Evolutionary conservation across 2,888 invertebrate species (phyloP).

Genomic region (Hecatera dysodea): DNA sequence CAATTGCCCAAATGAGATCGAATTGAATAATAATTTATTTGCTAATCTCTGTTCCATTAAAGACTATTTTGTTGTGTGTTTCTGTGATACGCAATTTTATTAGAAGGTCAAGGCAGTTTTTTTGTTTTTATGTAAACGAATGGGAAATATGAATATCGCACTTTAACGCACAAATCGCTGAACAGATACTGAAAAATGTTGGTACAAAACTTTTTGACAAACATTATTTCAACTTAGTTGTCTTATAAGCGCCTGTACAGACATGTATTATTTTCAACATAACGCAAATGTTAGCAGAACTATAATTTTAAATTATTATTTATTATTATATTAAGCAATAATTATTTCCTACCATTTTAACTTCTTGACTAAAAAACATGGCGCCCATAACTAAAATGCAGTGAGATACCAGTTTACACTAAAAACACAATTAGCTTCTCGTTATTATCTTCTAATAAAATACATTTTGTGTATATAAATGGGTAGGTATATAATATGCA

Average conservation of each 20-base stretch:
- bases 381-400: slow-evolving; percentile 14
- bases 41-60: slow-evolving; percentile 23
- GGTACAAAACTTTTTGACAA: no score
- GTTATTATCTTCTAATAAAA: slow-evolving; percentile 74
- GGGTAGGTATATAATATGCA: no score
- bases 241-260: no score
- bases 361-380: neutral
- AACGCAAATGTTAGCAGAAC: neutral
- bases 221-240: neutral
- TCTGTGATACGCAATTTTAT: slow-evolving; percentile 44
- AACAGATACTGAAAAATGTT: no score
- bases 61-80: slow-evolving; percentile 7
- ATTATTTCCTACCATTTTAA: neutral
- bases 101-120: slow-evolving; percentile 12
- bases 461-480: slow-evolving; percentile 77
- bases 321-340: no score
- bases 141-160: no score
- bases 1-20: slow-evolving; percentile 5
- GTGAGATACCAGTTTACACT: slow-evolving; percentile 23
- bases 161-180: no score
- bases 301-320: neutral
- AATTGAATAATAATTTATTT: slow-evolving; percentile 39
- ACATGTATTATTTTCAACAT: neutral
- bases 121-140: neutral
- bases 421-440: slow-evolving; percentile 71